Percentiles rank a stretch among this genome's conserved stretches.
Evolutionary conservation across 2,113 vertebrate species (phyloP).

Genomic region (Albula glossodonta): DNA sequence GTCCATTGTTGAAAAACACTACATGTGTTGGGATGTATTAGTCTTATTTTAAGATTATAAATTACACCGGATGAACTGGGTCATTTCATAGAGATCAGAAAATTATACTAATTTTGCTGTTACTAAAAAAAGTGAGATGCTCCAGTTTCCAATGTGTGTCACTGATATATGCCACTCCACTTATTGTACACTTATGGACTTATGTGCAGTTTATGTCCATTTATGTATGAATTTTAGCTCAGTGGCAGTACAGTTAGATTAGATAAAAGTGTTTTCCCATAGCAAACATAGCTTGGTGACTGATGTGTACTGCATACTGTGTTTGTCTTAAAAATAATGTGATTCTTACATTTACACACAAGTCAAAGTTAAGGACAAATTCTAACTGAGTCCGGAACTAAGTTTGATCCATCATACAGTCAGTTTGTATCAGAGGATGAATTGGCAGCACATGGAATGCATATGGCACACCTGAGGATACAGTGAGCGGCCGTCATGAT

Average conservation of each 20-base stretch:
- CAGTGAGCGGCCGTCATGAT: slow-evolving; percentile 71
- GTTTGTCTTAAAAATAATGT: neutral
- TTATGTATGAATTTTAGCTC: too few species aligned
- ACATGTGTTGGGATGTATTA: neutral
- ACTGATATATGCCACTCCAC: neutral
- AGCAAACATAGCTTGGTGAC: neutral
- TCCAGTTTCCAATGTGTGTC: neutral
- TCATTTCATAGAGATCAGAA: neutral
- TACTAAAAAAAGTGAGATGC: neutral
- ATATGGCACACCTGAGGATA: slow-evolving; percentile 50
- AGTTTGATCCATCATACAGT: neutral
- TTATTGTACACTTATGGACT: too few species aligned
- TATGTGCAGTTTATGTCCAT: too few species aligned
- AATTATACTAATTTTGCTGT: neutral
- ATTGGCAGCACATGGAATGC: neutral
- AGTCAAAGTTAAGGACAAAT: neutral
- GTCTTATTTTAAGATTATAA: neutral
- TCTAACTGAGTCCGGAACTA: neutral
- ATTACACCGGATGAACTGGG: neutral
- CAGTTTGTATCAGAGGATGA: neutral
- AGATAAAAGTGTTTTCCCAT: too few species aligned
- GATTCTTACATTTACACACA: neutral
- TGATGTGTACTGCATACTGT: neutral
- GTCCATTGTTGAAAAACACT: neutral
- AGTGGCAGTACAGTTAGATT: too few species aligned